Evolutionary conservation across 2,113 vertebrate species (phyloP).

Genomic region (Dasyurus viverrinus): DNA sequence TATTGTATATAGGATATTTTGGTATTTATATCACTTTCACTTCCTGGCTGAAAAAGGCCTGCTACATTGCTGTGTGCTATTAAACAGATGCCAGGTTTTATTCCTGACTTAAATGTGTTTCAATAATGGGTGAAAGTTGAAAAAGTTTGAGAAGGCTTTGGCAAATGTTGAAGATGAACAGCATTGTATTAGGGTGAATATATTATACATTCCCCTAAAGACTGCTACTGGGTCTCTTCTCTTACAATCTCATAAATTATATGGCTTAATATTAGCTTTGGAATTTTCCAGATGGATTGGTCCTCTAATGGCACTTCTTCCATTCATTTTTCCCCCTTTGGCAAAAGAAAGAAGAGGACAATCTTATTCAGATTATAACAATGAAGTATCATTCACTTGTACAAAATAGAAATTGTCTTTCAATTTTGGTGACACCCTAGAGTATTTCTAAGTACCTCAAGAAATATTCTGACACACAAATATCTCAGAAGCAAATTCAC

Average conservation of each 20-base stretch:
- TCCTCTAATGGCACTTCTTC: neutral
- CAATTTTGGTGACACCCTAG: neutral
- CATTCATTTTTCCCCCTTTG: constrained; percentile 3
- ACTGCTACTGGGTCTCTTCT: neutral
- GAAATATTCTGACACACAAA: neutral
- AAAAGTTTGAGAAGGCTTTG: neutral
- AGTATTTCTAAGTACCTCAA: neutral
- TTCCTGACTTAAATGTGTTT: neutral
- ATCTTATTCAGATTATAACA: neutral
- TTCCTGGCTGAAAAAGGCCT: constrained; percentile 17
- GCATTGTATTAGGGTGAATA: neutral
- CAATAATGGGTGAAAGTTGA: neutral
- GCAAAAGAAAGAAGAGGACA: neutral
- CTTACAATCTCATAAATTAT: neutral
- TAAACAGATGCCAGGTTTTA: constrained; percentile 15
- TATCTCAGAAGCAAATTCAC: constrained; percentile 4
- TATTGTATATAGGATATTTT: constrained; percentile 1
- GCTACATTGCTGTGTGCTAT: neutral
- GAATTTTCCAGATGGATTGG: constrained; percentile 21
- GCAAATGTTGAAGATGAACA: constrained; percentile 7
- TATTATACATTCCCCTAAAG: constrained; percentile 22
- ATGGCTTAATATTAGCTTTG: neutral
- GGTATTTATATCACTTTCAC: constrained; percentile 29
- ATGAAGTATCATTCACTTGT: neutral
- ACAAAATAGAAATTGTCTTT: neutral